These are phyloP conservation scores for Apodemus speciosus DNA, from an alignment of 2,113 vertebrate genomes.

Conservation along the genomic window DNA sequence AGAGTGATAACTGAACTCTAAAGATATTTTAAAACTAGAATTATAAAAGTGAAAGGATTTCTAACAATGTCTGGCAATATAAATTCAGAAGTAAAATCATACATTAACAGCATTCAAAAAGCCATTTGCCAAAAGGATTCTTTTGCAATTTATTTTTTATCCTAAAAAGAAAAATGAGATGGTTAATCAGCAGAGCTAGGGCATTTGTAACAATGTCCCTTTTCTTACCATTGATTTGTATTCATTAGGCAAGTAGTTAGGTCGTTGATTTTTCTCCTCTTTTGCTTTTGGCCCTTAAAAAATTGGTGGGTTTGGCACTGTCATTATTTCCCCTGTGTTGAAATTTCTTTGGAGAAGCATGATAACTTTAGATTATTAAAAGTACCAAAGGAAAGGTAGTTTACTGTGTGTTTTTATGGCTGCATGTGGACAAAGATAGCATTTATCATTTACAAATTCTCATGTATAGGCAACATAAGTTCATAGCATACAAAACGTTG, in stretches of 20 bases:
- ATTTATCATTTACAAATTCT: conserved; percentile 58
- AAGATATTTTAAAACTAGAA: conserved; percentile 58
- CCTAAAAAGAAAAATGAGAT: conserved; percentile 66
- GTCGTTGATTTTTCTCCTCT: conserved; percentile 41
- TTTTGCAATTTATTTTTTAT: conserved; percentile 12
- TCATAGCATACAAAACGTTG: conserved; percentile 28
- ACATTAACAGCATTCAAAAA: conserved; percentile 58
- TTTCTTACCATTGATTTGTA: conserved; percentile 76
- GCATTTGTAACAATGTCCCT: conserved; percentile 74
- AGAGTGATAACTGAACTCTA: conserved; percentile 37
- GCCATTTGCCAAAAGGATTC: conserved; percentile 23
- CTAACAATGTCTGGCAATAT: not conserved
- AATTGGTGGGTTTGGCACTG: conserved; percentile 46
- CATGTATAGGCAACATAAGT: not conserved
- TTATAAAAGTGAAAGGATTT: conserved; percentile 50
- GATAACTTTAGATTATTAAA: conserved; percentile 55
- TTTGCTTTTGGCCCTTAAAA: conserved; percentile 62
- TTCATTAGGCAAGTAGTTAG: conserved; percentile 72
- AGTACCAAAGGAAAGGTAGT: conserved; percentile 53
- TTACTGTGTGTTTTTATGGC: conserved; percentile 42
- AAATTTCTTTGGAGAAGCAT: conserved; percentile 56
- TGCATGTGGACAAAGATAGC: conserved; percentile 43
- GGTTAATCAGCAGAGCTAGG: conserved; percentile 54
- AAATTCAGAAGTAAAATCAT: conserved; percentile 60
- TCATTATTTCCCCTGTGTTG: conserved; percentile 66